Base-by-base conservation (phyloP, 1,140 invertebrate species). In the Thrips palmi region DNA sequence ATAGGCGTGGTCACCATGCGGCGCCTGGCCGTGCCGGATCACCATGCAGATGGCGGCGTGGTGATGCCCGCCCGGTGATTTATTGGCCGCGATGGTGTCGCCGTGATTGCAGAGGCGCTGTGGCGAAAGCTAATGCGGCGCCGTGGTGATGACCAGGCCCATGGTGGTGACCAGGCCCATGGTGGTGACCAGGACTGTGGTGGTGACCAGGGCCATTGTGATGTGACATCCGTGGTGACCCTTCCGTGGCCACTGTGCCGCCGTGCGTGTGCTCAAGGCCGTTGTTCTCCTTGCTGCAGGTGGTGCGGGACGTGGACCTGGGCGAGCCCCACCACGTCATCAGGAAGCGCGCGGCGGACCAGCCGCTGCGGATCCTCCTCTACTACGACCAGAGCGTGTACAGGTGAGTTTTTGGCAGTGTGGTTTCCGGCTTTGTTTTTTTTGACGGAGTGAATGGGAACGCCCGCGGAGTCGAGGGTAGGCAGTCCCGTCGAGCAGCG, bases 371-470 rank as follows among this genome's bases (percentile, higher is more conserved):
- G 49, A 92, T 94, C 47, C 71, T 87, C 44, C 66, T 92, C 42
- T 76, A 77, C 52, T 93, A 92, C 56, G 89, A 94, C 54, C 66
- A 77, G 41, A 91, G 85, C 53, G 78, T 93, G 33, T 78, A 79
- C 59, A 77, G 74, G 83, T 87, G 54, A 68, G 71, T 45, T 11
- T n/a, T n/a, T n/a, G n/a, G n/a, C n/a, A n/a, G n/a, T n/a, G n/a
- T n/a, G n/a, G n/a, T n/a, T 41, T 2, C 12, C 1, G 33, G 41
- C 7, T 40, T 32, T 20, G 7, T 23, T 24, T 14, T n/a, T 37
- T 25, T 29, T n/a, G n/a, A n/a, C n/a, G n/a, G n/a, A n/a, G n/a
- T n/a, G n/a, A n/a, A n/a, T n/a, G n/a, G n/a, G n/a, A n/a, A n/a
- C n/a, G n/a, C n/a, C n/a, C n/a, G n/a, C n/a, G n/a, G n/a, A n/a